Base-by-base conservation (phyloP, 2,113 vertebrate species). In the Synchiropus splendidus region DNA sequence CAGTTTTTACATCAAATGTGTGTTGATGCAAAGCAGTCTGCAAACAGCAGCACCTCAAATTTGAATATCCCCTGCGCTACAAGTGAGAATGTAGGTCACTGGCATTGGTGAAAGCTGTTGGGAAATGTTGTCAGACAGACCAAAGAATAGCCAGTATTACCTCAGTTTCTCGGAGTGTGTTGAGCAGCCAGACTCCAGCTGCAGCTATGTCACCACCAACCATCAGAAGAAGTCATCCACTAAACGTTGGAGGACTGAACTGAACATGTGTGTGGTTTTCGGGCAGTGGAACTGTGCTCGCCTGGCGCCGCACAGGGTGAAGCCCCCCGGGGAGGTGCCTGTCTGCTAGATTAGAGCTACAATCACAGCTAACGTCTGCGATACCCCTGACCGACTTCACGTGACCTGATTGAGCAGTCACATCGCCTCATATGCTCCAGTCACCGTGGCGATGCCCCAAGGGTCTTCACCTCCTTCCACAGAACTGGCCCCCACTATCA, bases 341-440 rank as follows among this genome's bases (percentile, higher is more conserved):
- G 67, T 72, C 69, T 64, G 72, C 66, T 65, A 61, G 66, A 81
- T 74, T 59, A 75, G 32, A 47, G 38, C 58, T 17, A 59, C 49
- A 62, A 43, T 76, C 61, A 51, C 46, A 57, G 58, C 41, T 60
- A 70, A 54, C 47, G 51, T 75, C 76, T 74, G 69, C 10, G 37
- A 41, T 30, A 13, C 56, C 48, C 56, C 72, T 81, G 78, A 82
- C 79, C 57, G 64, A 82, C 72, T 83, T 82, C 80, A 75, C 32
- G 53, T 79, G 80, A 79, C 80, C 76, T 79, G 73, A 80, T 81
- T 82, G 76, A 72, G 78, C 72, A 77, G 70, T 78, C 76, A 47
- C 12, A 59, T 45, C 16, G 14, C 54, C 79, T 70, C 60, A 72
- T 69, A 60, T 68, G 72, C 66, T 72, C 42, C 67, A 70, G 47